Evolutionary conservation across 2,888 invertebrate species (phyloP), one percentile per base, ranked within the genome.

Genomic region (Plusia festucae): DNA sequence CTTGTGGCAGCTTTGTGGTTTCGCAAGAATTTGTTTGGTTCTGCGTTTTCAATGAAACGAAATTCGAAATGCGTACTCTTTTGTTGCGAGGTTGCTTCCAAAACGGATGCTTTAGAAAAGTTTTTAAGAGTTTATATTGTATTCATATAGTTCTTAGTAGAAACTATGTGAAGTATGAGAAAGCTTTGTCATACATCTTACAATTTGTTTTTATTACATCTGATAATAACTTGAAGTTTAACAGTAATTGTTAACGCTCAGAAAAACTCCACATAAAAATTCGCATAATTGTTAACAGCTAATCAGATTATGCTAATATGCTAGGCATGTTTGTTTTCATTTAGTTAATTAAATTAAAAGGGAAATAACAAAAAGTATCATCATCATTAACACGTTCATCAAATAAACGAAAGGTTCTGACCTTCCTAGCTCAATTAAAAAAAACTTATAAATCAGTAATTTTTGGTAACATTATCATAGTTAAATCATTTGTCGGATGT

Each of bases 1-100:
- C 80, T 73, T 77, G 73, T 72, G 72, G 70, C 68, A 70, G 67
- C 70, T 81, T 70, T 60, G 66, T 59, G 78, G 79, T 78, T 81
- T 72, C 44, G 68, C 58, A 73, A 72, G 73, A 80, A 70, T 71
- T 76, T 77, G 78, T 70, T 70, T 79, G 63, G 65, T 61, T 76
- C 24, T 30, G 22, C 55, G 60, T 67, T 73, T 81, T 78, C 69
- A 75, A 69, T 81, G 32, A 69, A 70, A 74, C 60, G 34, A 67
- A 65, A 68, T 53, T 49, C 53, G 59, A 52, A 54, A 59, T 68
- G 40, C 15, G 60, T 67, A 62, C 24, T 68, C 71, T 78, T 64
- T 78, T 60, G 55, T 60, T 44, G 59, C 53, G 60, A 70, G 61
- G 53, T 57, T 65, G 60, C 22, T 61, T 53, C 51, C 18, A 59